A percentile compares a stretch with the other conserved stretches of the same genome.
Evolutionary conservation across 1,140 invertebrate genomes (phyloP).

Genomic region (Tenebrio molitor): DNA sequence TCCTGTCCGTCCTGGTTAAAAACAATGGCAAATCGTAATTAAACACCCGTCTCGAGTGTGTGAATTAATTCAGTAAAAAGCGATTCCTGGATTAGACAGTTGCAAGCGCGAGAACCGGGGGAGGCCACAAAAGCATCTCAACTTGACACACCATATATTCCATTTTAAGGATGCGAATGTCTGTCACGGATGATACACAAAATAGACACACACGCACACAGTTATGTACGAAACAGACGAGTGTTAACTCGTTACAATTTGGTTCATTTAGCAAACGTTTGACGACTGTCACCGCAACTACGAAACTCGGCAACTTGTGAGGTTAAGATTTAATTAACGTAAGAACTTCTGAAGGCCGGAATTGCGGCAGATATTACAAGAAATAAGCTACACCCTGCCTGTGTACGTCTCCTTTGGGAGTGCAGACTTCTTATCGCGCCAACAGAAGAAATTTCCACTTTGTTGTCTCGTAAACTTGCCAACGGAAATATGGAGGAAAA

Average conservation of each 20-base stretch:
- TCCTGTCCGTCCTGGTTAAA: not conserved
- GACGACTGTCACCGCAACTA: constrained; percentile 31
- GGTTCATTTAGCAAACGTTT: constrained; percentile 31
- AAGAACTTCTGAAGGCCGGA: constrained; percentile 41
- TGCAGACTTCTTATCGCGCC: constrained; percentile 23
- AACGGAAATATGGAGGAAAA: not conserved
- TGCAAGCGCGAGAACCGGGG: constrained; percentile 8
- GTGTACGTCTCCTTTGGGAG: constrained; percentile 24
- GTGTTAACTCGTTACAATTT: constrained; percentile 36
- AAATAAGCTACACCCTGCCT: constrained; percentile 37
- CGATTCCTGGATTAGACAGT: constrained; percentile 31
- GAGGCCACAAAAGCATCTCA: constrained; percentile 25
- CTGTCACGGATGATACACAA: constrained; percentile 24
- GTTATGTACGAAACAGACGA: constrained; percentile 33
- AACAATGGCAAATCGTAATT: constrained; percentile 34
- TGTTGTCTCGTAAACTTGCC: constrained; percentile 25
- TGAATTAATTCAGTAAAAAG: constrained; percentile 36
- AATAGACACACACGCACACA: constrained; percentile 29
- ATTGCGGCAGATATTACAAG: constrained; percentile 47
- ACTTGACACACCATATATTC: constrained; percentile 31
- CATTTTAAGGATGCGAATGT: constrained; percentile 20
- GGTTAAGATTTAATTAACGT: constrained; percentile 47
- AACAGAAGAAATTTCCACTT: constrained; percentile 36
- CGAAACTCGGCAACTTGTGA: constrained; percentile 26
- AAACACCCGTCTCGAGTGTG: constrained; percentile 7